These are phyloP conservation scores for Anagyrus pseudococci DNA, from an alignment of 2,888 invertebrate species.

Conservation along the genomic window DNA sequence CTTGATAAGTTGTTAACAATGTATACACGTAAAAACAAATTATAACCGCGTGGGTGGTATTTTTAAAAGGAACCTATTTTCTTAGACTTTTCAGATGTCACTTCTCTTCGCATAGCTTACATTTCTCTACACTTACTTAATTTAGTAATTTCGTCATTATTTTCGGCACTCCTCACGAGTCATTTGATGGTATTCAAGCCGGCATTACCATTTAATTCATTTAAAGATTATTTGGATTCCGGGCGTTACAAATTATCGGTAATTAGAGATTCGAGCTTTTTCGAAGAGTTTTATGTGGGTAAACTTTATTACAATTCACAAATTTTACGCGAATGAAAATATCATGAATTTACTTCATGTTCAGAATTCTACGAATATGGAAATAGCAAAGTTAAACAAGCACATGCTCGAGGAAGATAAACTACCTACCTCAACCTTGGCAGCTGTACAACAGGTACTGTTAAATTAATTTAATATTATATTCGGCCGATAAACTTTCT, in stretches of 20 bases:
- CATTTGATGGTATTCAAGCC: conserved; percentile 36
- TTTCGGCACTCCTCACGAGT: conserved; percentile 42
- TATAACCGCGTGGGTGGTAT: background rate
- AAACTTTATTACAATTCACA: background rate
- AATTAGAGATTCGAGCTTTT: conserved; percentile 8
- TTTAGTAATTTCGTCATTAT: conserved; percentile 29
- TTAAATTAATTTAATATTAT: background rate
- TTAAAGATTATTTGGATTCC: conserved; percentile 16
- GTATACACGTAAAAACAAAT: background rate
- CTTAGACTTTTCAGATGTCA: background rate
- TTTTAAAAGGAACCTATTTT: background rate
- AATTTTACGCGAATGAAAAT: too few species aligned
- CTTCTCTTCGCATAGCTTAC: conserved; percentile 37
- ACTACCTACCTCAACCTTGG: background rate
- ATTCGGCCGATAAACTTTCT: too few species aligned
- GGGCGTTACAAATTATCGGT: conserved; percentile 15
- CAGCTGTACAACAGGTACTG: conserved; percentile 1
- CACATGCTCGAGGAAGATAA: background rate
- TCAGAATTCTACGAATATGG: background rate
- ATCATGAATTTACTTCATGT: background rate
- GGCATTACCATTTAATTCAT: conserved; percentile 37
- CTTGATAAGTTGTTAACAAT: conserved; percentile 11
- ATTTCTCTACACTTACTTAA: conserved; percentile 21
- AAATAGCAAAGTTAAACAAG: background rate
- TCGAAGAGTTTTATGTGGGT: conserved; percentile 17